A percentile compares a stretch with the other conserved stretches of the same genome.
Evolutionary conservation across 2,113 vertebrate genomes (phyloP).

Genomic region (Regulus satrapa): DNA sequence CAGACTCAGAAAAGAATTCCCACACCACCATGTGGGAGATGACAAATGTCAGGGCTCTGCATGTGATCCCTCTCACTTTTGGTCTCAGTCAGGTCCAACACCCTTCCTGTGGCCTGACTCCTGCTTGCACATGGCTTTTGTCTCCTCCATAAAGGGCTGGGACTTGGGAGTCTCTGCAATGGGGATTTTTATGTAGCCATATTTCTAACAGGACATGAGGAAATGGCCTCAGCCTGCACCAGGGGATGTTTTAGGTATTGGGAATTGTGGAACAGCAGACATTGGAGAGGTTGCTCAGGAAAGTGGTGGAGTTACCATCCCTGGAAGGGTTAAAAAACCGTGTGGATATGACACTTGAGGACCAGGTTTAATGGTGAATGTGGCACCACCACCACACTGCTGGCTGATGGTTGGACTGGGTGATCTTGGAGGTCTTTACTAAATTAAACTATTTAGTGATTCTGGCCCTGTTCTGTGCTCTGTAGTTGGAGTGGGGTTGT

Average conservation of each 20-base stretch:
- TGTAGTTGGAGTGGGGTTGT: background rate
- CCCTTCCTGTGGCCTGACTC: background rate
- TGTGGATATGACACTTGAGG: background rate
- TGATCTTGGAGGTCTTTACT: background rate
- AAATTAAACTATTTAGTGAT: background rate
- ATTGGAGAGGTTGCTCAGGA: background rate
- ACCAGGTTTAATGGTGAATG: background rate
- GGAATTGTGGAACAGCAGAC: background rate
- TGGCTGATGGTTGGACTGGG: background rate
- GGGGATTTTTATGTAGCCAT: too few species aligned
- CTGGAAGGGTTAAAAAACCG: background rate
- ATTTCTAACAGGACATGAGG: background rate
- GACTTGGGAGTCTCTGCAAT: background rate
- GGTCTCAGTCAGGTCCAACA: background rate
- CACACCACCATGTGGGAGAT: accelerated
- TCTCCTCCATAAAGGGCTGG: background rate
- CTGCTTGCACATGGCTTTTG: background rate
- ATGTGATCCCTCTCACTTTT: background rate
- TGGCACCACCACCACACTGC: too few species aligned
- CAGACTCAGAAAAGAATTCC: background rate
- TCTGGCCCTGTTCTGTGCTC: background rate
- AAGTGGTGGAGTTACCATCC: background rate
- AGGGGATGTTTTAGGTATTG: background rate
- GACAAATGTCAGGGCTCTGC: background rate
- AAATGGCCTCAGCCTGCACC: background rate